Base-by-base conservation (phyloP, 2,113 vertebrate genomes). In the Lycaon pictus region DNA sequence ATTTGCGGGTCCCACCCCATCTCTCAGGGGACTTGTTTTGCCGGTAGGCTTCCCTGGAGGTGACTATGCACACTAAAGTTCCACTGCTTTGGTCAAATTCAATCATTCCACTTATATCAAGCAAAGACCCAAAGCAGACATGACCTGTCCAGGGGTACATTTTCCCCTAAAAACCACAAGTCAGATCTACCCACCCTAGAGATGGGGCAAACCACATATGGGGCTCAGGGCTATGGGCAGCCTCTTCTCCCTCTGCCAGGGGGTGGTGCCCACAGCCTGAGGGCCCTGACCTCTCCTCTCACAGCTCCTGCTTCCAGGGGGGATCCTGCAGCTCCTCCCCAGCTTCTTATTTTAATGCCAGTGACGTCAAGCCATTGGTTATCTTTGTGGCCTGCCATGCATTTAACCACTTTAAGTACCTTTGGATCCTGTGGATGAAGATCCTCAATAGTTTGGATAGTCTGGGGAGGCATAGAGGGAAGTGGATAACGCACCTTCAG, bases 181-280 rank as follows among this genome's bases (percentile, higher is more conserved):
- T 19, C 55, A 11, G 11, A 7, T 81, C 88, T 82, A 37, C 29
- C 12, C 16, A 2, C 2, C 32, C 37, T 11, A 1, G 11, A 4
- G n/a, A 35, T 4, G 7, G 53, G 43, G 7, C 23, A 25, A 0
- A 15, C 22, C 10, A 29, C 7, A 13, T 2, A 2, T 0, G 22
- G 51, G n/a, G 23, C 23, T 83, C 84, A 13, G n/a, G 63, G 15
- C 35, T 37, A 0, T 23, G 19, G 32, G 0, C 15, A 0, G 2
- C 2, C 1, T 22, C 51, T 56, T 80, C 8, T 35, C 35, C 51
- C 8, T 29, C 20, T 22, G 27, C 23, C 3, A 5, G 62, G 3
- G 1, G 5, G 5, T 3, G 25, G 5, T 23, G 15, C 25, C 35
- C 0, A 0, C 0, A 5, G 4, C 3, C 25, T 11, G 16, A 7